phyloP scores from a whole-genome alignment of 1,140 invertebrate species.

The Drosophila equinoxialis region DNA sequence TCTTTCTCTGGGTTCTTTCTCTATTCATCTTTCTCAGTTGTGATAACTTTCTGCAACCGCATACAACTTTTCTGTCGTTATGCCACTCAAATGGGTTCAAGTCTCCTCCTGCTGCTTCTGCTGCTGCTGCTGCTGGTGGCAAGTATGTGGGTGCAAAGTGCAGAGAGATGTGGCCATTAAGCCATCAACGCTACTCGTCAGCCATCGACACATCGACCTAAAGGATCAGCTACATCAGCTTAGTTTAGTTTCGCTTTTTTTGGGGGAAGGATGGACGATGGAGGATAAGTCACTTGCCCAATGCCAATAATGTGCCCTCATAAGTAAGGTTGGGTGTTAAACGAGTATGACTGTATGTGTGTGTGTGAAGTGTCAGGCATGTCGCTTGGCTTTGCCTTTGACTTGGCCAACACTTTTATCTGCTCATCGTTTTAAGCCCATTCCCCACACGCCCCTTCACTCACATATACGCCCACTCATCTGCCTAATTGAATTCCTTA shows the following conservation, averaged over 20 bases:
- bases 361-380: slow-evolving; percentile 71
- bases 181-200: slow-evolving; percentile 44
- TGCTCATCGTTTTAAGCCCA: slow-evolving; percentile 38
- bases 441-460: slow-evolving; percentile 9
- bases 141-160: slow-evolving; percentile 42
- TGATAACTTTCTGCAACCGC: slow-evolving; percentile 49
- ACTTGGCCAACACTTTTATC: slow-evolving; percentile 75
- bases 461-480: slow-evolving; percentile 59
- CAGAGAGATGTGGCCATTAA: slow-evolving; percentile 54
- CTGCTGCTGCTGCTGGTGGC: slow-evolving; percentile 10
- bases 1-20: too few species aligned
- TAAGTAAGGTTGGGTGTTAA: slow-evolving; percentile 23
- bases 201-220: slow-evolving; percentile 46
- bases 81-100: slow-evolving; percentile 46
- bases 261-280: neutral
- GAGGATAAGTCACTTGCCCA: slow-evolving; percentile 55
- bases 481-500: slow-evolving; percentile 81
- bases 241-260: slow-evolving; percentile 14
- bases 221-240: slow-evolving; percentile 70
- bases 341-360: neutral
- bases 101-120: neutral
- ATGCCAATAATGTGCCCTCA: slow-evolving; percentile 56
- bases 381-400: slow-evolving; percentile 62
- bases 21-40: slow-evolving; percentile 12
- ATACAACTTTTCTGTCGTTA: slow-evolving; percentile 50